Percentiles rank a stretch among this genome's conserved stretches.
Conservation (phyloP, 2,888 invertebrate genomes). For the Synergus laeviventris region DNA sequence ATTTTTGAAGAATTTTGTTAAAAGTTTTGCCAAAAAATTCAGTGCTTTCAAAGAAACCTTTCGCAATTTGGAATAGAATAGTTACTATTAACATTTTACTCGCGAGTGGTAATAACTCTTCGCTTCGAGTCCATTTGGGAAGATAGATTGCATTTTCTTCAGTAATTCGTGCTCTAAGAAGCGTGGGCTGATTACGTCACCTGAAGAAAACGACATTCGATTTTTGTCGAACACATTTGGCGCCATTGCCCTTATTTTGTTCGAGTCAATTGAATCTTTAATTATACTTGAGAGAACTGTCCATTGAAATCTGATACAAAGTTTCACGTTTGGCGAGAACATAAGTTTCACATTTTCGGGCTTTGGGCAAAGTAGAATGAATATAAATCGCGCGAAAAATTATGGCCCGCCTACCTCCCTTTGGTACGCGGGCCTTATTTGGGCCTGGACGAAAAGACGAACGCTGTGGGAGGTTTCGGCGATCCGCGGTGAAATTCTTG, state of each 20-base stretch:
- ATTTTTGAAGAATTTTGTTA: too few relatives aligned
- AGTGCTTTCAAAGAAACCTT: not conserved
- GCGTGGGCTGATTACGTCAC: conserved; percentile 31
- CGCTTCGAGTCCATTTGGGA: conserved; percentile 22
- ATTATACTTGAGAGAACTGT: conserved; percentile 8
- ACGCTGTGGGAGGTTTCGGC: conserved; percentile 31
- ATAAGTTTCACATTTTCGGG: conserved; percentile 7
- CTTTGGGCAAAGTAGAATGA: conserved; percentile 26
- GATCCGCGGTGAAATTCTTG: conserved; percentile 33
- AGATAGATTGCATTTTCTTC: conserved; percentile 38
- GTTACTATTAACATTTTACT: conserved; percentile 31
- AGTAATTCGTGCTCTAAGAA: conserved; percentile 34
- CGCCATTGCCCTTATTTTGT: conserved; percentile 20
- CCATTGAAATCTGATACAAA: not conserved
- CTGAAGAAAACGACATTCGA: conserved; percentile 27
- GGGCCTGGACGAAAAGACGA: conserved; percentile 13
- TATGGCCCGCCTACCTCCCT: conserved; percentile 26
- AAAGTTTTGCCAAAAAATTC: too few relatives aligned
- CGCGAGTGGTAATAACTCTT: conserved; percentile 20
- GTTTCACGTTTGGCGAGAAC: not conserved
- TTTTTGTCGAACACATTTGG: conserved; percentile 33
- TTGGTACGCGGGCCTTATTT: conserved; percentile 28
- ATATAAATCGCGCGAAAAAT: conserved; percentile 35
- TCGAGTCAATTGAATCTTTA: not conserved
- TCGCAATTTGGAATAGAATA: conserved; percentile 20